Evolutionary conservation across 2,797 vertebrate species (phyloP), one percentile per base, ranked within the genome.

Genomic region (Micropoecilia bifurca): DNA sequence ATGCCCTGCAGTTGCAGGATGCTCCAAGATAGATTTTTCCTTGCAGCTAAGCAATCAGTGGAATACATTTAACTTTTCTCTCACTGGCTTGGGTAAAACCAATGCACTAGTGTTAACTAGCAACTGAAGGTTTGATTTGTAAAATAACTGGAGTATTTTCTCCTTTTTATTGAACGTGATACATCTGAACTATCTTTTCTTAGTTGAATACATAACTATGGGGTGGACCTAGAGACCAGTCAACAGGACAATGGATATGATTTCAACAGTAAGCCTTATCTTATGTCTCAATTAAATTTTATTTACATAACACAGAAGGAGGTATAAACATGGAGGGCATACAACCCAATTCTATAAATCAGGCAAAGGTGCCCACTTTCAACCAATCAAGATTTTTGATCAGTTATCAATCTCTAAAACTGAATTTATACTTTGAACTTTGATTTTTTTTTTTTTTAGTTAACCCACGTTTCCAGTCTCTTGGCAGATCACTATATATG

Each of bases 21-120:
- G 93, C 90, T 90, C 84, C 33, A 53, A 90, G 89, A 96, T 96
- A 90, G 94, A 96, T 96, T 96, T 95, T 92, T 87, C 92, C 92
- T 90, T 83, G 85, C 89, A 93, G 94, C 90, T 77, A 95, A 89
- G 94, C 94, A 95, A 95, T 94, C 93, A 94, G 92, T 90, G 91
- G 90, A 94, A 95, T 92, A 93, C 92, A 93, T 95, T 93, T 93
- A 94, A 94, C 91, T 93, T 93, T 92, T 89, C 89, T 94, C 78
- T 84, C 77, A 94, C 90, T 90, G 91, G 91, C 85, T 93, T 92
- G 89, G 90, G 94, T 88, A 93, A 94, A 94, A 94, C 88, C 89
- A 85, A 92, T 91, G 85, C 85, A 91, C 90, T 89, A 73, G 87
- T 43, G 89, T 92, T 94, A 91, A 95, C 90, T 91, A 93, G 91